Base-by-base conservation (phyloP, 2,888 invertebrate species). In the Strigamia maritima region DNA sequence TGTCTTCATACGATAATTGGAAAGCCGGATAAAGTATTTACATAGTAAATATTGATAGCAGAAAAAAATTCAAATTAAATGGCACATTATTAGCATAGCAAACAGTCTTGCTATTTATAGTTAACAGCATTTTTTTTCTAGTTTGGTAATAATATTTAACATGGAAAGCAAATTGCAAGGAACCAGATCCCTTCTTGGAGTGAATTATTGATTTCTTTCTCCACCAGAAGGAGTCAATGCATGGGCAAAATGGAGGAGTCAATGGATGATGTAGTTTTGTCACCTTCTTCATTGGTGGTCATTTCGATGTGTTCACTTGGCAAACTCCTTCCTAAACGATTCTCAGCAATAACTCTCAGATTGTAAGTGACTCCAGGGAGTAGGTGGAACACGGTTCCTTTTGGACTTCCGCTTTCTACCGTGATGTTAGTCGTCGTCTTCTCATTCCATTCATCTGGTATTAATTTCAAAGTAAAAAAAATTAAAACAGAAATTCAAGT, bases 271-370 rank as follows among this genome's bases (percentile, higher is more conserved):
- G 49, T 49, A 49, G 8, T 49, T 31, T 49, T 49, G 78, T 81
- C 83, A 91, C 92, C 91, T 90, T 95, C 95, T 87, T 95, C 94
- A 83, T 93, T 91, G 0, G 94, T 94, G 84, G 92, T 92, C 4
- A 93, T 91, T 8, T 92, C 90, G 8, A 93, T 91, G 0, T 90
- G 87, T 81, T 92, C 91, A 1, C 94, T 94, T 80, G 91, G 92
- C 28, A 90, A 87, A 83, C 95, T 93, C 77, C 90, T 89, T 83
- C 94, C 95, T 82, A 95, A 93, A 83, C 92, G 91, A 85, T 95
- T 95, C 83, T 93, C 91, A 49, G 94, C 94, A 80, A 93, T 90
- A 84, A 95, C 90, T 65, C 94, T 89, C 81, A 95, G 90, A 85
- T 91, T 91, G 85, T 95, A 95, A 16, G 91, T 91, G 1, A 93